A percentile compares a stretch with the other conserved stretches of the same genome.
phyloP scores from a whole-genome alignment of 1,140 invertebrate genomes.

The Microplitis demolitor region DNA sequence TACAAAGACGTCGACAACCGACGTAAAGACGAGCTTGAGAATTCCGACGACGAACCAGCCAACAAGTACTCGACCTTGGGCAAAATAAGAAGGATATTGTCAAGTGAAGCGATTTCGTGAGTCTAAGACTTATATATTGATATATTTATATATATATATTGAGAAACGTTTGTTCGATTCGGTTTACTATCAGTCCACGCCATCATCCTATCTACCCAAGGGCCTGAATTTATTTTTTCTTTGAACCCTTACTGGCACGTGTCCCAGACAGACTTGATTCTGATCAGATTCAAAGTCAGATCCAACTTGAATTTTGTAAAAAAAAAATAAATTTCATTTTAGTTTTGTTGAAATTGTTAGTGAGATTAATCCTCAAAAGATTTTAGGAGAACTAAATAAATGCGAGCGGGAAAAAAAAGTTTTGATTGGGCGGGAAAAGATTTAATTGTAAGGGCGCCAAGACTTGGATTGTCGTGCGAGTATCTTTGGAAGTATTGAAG shows the following conservation, averaged over 20 bases:
- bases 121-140: neutral
- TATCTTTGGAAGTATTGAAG: too few relatives aligned
- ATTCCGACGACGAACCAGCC: neutral
- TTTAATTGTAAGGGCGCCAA: too few relatives aligned
- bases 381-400: too few relatives aligned
- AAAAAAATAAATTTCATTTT: neutral
- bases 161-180: neutral
- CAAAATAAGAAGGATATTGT: conserved; percentile 2
- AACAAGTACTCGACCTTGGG: neutral
- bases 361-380: too few relatives aligned
- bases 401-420: too few relatives aligned
- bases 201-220: conserved; percentile 9
- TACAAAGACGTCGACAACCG: neutral
- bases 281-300: neutral
- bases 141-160: neutral
- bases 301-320: neutral
- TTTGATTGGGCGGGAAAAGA: too few relatives aligned
- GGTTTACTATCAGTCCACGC: too few relatives aligned
- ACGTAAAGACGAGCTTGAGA: conserved; percentile 10
- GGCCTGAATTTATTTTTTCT: conserved; percentile 11
- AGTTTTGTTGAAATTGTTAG: too few relatives aligned
- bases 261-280: neutral
- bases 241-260: conserved; percentile 17
- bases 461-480: too few relatives aligned
- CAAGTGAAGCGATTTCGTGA: neutral